A percentile compares a stretch with the other conserved stretches of the same genome.
These are phyloP conservation scores for Acromyrmex echinatior DNA, from an alignment of 1,140 invertebrate species.

Conservation along the genomic window DNA sequence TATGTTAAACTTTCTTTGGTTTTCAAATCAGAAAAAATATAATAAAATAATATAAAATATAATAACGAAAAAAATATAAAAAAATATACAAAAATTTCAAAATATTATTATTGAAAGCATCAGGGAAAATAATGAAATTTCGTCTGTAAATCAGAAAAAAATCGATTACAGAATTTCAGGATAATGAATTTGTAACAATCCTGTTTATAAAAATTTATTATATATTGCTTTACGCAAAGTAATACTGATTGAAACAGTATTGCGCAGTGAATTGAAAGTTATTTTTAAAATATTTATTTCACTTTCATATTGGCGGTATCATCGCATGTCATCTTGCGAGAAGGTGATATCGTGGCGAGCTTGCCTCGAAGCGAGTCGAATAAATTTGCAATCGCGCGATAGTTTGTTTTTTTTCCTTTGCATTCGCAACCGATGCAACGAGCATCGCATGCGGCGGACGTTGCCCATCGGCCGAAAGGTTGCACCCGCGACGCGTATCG, in stretches of 20 bases:
- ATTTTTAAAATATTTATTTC: constrained; percentile 47
- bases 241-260: not conserved
- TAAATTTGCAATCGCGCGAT: constrained; percentile 48
- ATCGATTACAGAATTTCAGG: too few relatives aligned
- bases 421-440: constrained; percentile 22
- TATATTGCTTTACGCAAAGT: not conserved
- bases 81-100: too few relatives aligned
- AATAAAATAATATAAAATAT: too few relatives aligned
- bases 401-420: not conserved
- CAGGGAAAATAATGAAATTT: too few relatives aligned
- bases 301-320: constrained; percentile 45
- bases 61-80: too few relatives aligned
- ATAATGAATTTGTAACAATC: too few relatives aligned
- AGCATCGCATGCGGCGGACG: not conserved
- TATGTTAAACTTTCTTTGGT: too few relatives aligned
- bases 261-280: constrained; percentile 5
- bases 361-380: constrained; percentile 36
- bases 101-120: too few relatives aligned
- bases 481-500: constrained; percentile 40
- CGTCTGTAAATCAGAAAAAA: too few relatives aligned
- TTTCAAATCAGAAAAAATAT: too few relatives aligned
- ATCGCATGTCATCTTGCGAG: constrained; percentile 47
- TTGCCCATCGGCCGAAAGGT: constrained; percentile 30
- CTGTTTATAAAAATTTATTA: not conserved
- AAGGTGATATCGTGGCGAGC: constrained; percentile 21